These are phyloP conservation scores for Cydia pomonella DNA, from an alignment of 1,140 invertebrate genomes.

Conservation along the genomic window DNA sequence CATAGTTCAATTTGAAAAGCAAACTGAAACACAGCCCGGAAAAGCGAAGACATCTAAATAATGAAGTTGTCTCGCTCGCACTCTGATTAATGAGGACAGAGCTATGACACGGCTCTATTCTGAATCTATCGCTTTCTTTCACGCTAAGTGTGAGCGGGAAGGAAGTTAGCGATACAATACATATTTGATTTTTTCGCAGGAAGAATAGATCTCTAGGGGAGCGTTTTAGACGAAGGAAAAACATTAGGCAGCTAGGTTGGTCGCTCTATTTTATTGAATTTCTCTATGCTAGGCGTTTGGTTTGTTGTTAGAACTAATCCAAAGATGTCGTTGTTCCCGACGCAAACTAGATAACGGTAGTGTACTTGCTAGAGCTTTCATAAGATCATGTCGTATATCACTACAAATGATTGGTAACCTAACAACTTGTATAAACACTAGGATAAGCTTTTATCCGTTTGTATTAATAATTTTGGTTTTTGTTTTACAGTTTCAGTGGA, in stretches of 20 bases:
- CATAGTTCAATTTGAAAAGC: neutral
- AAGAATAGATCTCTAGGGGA: neutral
- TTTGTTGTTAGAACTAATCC: neutral
- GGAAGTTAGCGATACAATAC: constrained; percentile 8
- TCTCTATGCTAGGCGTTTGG: neutral
- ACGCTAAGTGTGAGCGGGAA: neutral
- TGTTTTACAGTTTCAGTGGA: too few relatives aligned
- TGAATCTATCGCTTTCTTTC: neutral
- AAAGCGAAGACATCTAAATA: constrained; percentile 48
- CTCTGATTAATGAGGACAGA: constrained; percentile 31
- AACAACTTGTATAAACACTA: too few relatives aligned
- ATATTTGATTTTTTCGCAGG: neutral
- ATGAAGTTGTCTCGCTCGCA: constrained; percentile 42
- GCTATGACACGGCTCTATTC: constrained; percentile 11
- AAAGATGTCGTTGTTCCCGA: too few relatives aligned
- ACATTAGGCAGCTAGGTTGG: neutral
- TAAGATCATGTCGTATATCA: too few relatives aligned
- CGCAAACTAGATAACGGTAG: too few relatives aligned
- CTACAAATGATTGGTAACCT: too few relatives aligned
- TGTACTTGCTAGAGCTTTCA: too few relatives aligned
- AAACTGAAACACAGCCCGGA: constrained; percentile 26
- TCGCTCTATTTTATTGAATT: neutral
- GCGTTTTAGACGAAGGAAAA: neutral
- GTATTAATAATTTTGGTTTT: too few relatives aligned
- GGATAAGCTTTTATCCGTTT: too few relatives aligned